These are phyloP conservation scores for Thaumatotibia leucotreta DNA, from an alignment of 1,140 invertebrate genomes.

Conservation along the genomic window DNA sequence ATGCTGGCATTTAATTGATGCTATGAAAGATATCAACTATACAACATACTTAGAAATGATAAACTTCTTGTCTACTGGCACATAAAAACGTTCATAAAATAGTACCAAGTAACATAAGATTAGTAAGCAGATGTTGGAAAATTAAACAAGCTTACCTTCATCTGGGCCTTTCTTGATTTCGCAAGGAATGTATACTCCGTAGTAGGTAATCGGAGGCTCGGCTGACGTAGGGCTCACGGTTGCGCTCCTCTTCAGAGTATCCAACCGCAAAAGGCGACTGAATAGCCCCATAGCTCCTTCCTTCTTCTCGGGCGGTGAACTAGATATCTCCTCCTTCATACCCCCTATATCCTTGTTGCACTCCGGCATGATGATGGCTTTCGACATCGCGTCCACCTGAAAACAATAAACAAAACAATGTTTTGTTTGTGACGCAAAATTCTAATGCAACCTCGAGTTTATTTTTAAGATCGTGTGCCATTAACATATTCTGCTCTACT, in stretches of 20 bases:
- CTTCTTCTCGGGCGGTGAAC: slow-evolving; percentile 58
- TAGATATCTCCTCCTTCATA: slow-evolving; percentile 56
- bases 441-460: slow-evolving; percentile 36
- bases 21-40: neutral
- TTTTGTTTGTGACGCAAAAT: slow-evolving; percentile 72
- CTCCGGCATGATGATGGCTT: slow-evolving; percentile 62
- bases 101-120: slow-evolving; percentile 16
- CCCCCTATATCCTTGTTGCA: slow-evolving; percentile 56
- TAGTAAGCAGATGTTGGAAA: neutral
- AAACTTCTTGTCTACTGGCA: neutral
- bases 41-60: neutral
- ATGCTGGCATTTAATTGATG: neutral
- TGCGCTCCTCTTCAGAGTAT: slow-evolving; percentile 47
- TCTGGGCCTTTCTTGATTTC: slow-evolving; percentile 72
- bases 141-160: slow-evolving; percentile 53
- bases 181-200: slow-evolving; percentile 73
- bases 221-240: slow-evolving; percentile 41
- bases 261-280: slow-evolving; percentile 56
- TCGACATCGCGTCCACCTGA: slow-evolving; percentile 63
- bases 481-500: slow-evolving; percentile 17
- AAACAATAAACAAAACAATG: slow-evolving; percentile 69
- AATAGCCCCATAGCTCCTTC: slow-evolving; percentile 60
- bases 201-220: slow-evolving; percentile 59
- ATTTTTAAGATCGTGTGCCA: slow-evolving; percentile 46
- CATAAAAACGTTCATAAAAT: slow-evolving; percentile 2